Evolutionary conservation across 2,888 invertebrate species (phyloP).

Genomic region (Synanthedon myopaeformis): DNA sequence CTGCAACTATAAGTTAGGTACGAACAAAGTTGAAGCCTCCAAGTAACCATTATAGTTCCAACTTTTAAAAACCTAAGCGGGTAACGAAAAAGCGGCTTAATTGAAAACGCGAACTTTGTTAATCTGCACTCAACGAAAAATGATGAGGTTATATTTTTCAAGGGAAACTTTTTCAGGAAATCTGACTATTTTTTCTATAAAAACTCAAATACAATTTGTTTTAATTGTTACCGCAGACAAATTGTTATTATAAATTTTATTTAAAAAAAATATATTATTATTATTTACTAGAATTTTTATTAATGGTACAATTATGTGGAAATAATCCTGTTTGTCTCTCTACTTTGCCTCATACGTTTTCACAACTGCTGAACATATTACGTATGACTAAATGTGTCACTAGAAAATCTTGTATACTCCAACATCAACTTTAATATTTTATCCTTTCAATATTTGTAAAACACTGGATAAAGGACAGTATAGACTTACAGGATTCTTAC

Average conservation of each 20-base stretch:
- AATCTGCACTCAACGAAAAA: neutral
- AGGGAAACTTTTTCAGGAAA: neutral
- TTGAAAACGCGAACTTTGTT: conserved; percentile 25
- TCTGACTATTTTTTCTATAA: neutral
- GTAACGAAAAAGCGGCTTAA: conserved; percentile 20
- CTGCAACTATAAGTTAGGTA: conserved; percentile 28
- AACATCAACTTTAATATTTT: too few species aligned
- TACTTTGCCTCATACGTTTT: too few species aligned
- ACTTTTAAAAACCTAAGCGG: conserved; percentile 15
- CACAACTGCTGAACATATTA: too few species aligned
- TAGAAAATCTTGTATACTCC: too few species aligned
- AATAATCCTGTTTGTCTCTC: too few species aligned
- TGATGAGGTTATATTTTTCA: neutral
- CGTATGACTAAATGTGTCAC: too few species aligned
- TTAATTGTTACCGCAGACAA: too few species aligned
- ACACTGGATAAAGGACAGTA: too few species aligned
- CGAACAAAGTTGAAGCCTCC: conserved; percentile 24
- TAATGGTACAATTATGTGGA: too few species aligned
- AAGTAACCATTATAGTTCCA: conserved; percentile 18
- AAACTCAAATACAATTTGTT: neutral
- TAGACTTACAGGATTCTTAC: too few species aligned
- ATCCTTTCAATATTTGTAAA: too few species aligned
- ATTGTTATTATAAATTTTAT: neutral
- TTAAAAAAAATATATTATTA: neutral
- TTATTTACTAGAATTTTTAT: too few species aligned